Evolutionary conservation across 2,888 invertebrate species (phyloP).

Genomic region (Parnassius orleans): DNA sequence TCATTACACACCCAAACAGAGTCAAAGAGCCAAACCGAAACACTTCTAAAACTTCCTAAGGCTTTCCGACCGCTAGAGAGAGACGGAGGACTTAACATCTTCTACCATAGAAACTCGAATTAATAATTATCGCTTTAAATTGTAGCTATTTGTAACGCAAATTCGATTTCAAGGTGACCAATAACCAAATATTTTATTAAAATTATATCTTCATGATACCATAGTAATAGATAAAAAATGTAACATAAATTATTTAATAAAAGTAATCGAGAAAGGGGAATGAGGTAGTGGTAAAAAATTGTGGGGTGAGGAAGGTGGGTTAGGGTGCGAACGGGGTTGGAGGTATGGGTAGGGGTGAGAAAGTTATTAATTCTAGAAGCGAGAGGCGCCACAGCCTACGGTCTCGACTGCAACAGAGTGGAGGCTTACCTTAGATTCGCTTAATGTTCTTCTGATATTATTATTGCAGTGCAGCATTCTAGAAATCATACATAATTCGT

Average conservation of each 20-base stretch:
- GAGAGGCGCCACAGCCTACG: conserved; percentile 75
- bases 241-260: not conserved
- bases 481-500: conserved; percentile 11
- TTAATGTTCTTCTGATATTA: conserved; percentile 72
- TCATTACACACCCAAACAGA: conserved; percentile 79
- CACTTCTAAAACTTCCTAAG: conserved; percentile 74
- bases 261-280: conserved; percentile 44
- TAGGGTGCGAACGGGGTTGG: conserved; percentile 42
- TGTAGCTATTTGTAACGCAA: not conserved
- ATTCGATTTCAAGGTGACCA: not conserved
- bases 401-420: conserved; percentile 70
- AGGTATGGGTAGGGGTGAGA: conserved; percentile 53
- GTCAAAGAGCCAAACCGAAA: conserved; percentile 79
- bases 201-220: not conserved
- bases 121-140: not conserved
- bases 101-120: conserved; percentile 53
- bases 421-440: conserved; percentile 72
- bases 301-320: conserved; percentile 43
- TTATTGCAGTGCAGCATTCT: conserved; percentile 47
- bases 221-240: not conserved
- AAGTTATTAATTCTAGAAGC: conserved; percentile 80
- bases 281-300: conserved; percentile 37
- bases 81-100: conserved; percentile 43
- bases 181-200: not conserved
- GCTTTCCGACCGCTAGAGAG: conserved; percentile 64